A percentile compares a stretch with the other conserved stretches of the same genome.
phyloP scores from a whole-genome alignment of 1,140 invertebrate species.

The Drosophila guanche region DNA sequence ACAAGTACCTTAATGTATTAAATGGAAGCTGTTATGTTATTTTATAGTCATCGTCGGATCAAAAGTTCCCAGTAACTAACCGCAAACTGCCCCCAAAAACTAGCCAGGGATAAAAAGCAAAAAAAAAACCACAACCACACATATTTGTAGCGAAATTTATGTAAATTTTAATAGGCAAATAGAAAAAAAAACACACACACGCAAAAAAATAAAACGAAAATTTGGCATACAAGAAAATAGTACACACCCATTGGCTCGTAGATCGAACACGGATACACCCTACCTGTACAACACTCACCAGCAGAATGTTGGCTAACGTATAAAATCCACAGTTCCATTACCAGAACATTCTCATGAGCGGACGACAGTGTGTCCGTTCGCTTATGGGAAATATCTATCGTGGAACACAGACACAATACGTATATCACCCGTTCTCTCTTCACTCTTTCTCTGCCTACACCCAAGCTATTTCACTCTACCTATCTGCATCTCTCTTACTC shows the following conservation, averaged over 20 bases:
- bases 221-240: slow-evolving; percentile 59
- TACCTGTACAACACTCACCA: slow-evolving; percentile 18
- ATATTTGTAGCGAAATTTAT: slow-evolving; percentile 61
- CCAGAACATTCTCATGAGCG: no score
- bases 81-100: slow-evolving; percentile 47
- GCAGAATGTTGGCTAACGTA: no score
- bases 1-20: slow-evolving; percentile 69
- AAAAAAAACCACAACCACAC: slow-evolving; percentile 3
- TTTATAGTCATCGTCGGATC: slow-evolving; percentile 57
- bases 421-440: no score
- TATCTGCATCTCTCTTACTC: slow-evolving; percentile 15
- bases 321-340: no score
- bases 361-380: no score
- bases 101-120: slow-evolving; percentile 47
- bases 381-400: no score
- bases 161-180: slow-evolving; percentile 50
- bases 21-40: slow-evolving; percentile 71
- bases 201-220: slow-evolving; percentile 55
- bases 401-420: no score
- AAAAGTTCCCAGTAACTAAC: slow-evolving; percentile 71
- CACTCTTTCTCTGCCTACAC: no score
- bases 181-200: slow-evolving; percentile 23
- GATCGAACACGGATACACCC: slow-evolving; percentile 8
- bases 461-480: slow-evolving; percentile 28
- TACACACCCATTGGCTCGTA: slow-evolving; percentile 45